A percentile compares a stretch with the other conserved stretches of the same genome.
These are phyloP conservation scores for Phasianus colchicus DNA, from an alignment of 2,113 vertebrate genomes.

Conservation along the genomic window DNA sequence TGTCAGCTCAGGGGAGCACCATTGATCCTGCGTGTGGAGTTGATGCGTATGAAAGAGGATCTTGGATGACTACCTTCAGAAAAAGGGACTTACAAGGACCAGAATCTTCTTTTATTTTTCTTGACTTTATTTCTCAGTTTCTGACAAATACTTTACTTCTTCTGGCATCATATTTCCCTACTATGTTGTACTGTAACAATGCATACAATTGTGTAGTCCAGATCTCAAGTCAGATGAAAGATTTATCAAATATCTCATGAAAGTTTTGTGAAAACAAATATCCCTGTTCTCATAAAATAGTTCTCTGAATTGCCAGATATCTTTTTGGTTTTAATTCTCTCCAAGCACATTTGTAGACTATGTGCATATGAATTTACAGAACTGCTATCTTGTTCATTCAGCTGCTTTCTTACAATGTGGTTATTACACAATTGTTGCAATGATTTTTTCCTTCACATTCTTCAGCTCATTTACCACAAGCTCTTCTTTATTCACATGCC, in stretches of 20 bases:
- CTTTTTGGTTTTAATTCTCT: background rate
- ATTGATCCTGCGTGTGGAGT: rapidly evolving
- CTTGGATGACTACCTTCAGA: background rate
- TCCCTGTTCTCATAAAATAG: background rate
- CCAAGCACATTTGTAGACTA: background rate
- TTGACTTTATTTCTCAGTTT: background rate
- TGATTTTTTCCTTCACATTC: background rate
- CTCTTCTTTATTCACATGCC: background rate
- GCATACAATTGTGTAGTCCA: background rate
- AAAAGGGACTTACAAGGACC: background rate
- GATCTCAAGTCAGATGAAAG: background rate
- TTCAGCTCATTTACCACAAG: background rate
- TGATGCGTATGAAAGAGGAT: background rate
- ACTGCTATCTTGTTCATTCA: background rate
- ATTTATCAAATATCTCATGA: background rate
- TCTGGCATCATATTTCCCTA: rapidly evolving
- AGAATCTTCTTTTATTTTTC: background rate
- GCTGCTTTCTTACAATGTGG: background rate
- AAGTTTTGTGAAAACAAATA: background rate
- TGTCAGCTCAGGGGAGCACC: background rate
- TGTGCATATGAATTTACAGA: background rate
- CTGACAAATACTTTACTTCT: background rate
- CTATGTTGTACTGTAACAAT: background rate
- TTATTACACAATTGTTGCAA: background rate
- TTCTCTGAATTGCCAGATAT: background rate